Conservation (phyloP, 1,140 invertebrate species). For the Leptopilina boulardi region DNA sequence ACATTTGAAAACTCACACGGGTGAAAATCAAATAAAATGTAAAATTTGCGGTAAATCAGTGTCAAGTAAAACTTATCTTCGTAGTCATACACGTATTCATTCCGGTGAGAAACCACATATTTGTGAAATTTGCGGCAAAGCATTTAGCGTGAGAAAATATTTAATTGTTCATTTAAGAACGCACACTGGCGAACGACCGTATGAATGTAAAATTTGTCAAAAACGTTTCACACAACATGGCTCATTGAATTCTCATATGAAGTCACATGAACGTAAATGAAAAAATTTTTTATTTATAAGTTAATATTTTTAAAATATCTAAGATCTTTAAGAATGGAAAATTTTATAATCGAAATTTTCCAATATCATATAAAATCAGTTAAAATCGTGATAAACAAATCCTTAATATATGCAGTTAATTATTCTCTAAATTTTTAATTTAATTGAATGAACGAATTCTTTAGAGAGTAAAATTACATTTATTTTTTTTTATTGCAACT, state of each 20-base stretch:
- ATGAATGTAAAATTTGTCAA: slow-evolving; percentile 79
- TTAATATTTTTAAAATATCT: no score
- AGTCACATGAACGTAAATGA: slow-evolving; percentile 58
- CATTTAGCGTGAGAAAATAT: slow-evolving; percentile 81
- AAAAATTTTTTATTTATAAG: background rate
- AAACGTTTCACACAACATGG: slow-evolving; percentile 80
- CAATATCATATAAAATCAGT: no score
- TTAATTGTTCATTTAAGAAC: slow-evolving; percentile 80
- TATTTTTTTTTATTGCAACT: no score
- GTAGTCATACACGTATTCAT: slow-evolving; percentile 77
- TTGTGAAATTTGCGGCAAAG: slow-evolving; percentile 85
- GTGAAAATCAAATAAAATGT: slow-evolving; percentile 76
- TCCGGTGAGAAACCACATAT: slow-evolving; percentile 85
- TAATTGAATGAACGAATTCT: no score
- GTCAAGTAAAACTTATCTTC: slow-evolving; percentile 77
- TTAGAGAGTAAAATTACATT: no score
- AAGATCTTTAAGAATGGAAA: no score
- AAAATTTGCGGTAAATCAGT: slow-evolving; percentile 79
- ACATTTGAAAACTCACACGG: slow-evolving; percentile 85
- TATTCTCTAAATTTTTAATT: no score
- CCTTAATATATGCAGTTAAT: no score
- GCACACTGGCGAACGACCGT: slow-evolving; percentile 78
- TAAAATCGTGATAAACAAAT: no score
- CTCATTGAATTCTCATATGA: slow-evolving; percentile 66
- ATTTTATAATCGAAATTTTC: no score